A percentile compares a stretch with the other conserved stretches of the same genome.
These are phyloP conservation scores for Microcebus tavaratra DNA, from an alignment of 2,113 vertebrate genomes.

Conservation along the genomic window DNA sequence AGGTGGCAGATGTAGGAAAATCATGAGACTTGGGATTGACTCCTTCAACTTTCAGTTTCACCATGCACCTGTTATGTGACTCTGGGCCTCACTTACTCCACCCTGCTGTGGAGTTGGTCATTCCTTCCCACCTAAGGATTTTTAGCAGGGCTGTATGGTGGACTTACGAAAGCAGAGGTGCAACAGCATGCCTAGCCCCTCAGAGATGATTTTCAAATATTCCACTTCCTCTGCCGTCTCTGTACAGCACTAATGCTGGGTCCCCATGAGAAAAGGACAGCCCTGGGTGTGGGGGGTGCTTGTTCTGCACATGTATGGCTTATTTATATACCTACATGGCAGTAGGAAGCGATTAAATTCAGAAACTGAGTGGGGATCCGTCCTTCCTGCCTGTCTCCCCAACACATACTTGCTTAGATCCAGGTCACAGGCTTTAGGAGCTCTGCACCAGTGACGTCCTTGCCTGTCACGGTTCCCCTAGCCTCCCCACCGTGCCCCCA, in stretches of 20 bases:
- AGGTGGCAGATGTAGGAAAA: not conserved
- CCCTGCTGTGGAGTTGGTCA: not conserved
- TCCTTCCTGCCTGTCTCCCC: not conserved
- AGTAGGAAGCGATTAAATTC: not conserved
- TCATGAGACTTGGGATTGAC: not conserved
- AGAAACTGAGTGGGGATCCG: not conserved
- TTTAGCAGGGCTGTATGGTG: accelerated
- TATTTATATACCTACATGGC: not conserved
- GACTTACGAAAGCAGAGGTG: not conserved
- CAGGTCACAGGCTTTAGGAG: not conserved
- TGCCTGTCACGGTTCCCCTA: not conserved
- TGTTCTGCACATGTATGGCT: not conserved
- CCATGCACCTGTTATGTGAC: accelerated
- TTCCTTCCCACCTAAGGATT: not conserved
- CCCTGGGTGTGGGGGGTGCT: not conserved
- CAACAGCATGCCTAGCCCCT: not conserved
- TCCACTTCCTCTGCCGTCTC: not conserved
- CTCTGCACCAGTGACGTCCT: not conserved
- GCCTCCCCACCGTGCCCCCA: accelerated
- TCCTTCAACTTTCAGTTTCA: not conserved
- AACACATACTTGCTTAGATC: not conserved
- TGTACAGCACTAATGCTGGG: not conserved
- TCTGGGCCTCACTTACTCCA: not conserved
- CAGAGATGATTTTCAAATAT: not conserved
- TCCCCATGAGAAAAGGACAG: not conserved